Conservation (phyloP, 2,113 vertebrate genomes). For the Bufo gargarizans region DNA sequence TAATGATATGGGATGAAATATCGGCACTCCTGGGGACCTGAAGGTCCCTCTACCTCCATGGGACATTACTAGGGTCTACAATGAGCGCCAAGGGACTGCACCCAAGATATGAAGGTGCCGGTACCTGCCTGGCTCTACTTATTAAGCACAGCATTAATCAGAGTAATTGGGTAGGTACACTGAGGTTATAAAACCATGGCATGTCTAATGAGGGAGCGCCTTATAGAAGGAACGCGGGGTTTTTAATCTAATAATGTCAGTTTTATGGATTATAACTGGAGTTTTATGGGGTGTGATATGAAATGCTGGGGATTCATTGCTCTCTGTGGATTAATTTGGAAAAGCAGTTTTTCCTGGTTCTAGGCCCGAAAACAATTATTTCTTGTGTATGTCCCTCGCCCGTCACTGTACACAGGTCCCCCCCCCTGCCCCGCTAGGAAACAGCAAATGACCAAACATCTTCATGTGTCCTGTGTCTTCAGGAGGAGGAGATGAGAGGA, state of each 20-base stretch:
- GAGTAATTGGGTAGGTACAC: conserved; percentile 67
- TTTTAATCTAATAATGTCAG: conserved; percentile 75
- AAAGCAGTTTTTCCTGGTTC: conserved; percentile 72
- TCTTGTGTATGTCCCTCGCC: conserved; percentile 66
- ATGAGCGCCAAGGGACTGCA: background rate
- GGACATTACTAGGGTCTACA: background rate
- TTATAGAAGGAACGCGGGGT: conserved; percentile 64
- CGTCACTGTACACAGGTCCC: conserved; percentile 61
- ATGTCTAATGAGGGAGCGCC: conserved; percentile 68
- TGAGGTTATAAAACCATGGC: conserved; percentile 67
- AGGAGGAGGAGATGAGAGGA: background rate
- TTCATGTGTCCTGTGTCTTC: conserved; percentile 10
- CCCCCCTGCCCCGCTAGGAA: conserved; percentile 60
- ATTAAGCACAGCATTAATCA: conserved; percentile 69
- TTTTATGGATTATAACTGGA: conserved; percentile 70
- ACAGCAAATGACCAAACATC: conserved; percentile 57
- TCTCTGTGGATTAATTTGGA: conserved; percentile 71
- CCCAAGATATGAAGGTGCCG: conserved; percentile 67
- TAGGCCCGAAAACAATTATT: conserved; percentile 70
- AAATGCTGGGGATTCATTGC: conserved; percentile 73
- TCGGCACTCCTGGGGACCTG: background rate
- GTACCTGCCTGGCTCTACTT: conserved; percentile 64
- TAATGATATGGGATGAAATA: background rate
- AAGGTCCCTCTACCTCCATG: background rate
- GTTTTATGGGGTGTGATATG: conserved; percentile 70